Evolutionary conservation across 92 coral and sea anemone genomes (phyloP).

Genomic region (Virgularia gustaviana): DNA sequence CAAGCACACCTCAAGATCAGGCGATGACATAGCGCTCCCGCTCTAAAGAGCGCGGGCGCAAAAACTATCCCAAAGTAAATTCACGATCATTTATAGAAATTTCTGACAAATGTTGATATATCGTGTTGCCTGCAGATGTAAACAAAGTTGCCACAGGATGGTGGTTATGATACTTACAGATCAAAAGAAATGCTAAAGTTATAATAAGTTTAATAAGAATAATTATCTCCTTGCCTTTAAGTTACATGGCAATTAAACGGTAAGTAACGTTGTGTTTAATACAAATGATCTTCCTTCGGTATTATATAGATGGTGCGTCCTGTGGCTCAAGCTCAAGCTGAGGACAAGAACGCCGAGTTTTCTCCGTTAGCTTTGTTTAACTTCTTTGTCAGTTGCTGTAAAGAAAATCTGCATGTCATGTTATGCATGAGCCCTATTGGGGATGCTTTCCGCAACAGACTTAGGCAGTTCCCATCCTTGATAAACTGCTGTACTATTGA

Average conservation of each 20-base stretch:
- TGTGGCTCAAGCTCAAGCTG: conserved; percentile 94
- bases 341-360: conserved; percentile 93
- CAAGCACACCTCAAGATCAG: too few species aligned
- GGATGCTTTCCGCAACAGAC: conserved; percentile 94
- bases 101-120: too few species aligned
- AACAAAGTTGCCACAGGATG: too few species aligned
- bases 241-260: too few species aligned
- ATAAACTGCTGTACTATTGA: conserved; percentile 99
- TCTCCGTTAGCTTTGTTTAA: conserved; percentile 93
- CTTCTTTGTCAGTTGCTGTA: conserved; percentile 93
- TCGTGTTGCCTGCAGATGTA: too few species aligned
- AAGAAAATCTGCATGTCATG: conserved; percentile 97
- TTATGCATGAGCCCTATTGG: conserved; percentile 99
- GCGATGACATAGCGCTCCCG: too few species aligned
- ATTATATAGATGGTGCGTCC: conserved; percentile 86
- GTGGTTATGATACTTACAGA: too few species aligned
- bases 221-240: neutral
- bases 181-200: too few species aligned
- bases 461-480: conserved; percentile 95
- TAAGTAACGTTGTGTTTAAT: neutral
- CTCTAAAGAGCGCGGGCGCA: too few species aligned
- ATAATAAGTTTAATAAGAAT: neutral
- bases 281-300: neutral
- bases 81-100: too few species aligned
- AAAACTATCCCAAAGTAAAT: too few species aligned